These are phyloP conservation scores for Drosophila lacteicornis DNA, from an alignment of 1,140 invertebrate genomes.

Conservation along the genomic window DNA sequence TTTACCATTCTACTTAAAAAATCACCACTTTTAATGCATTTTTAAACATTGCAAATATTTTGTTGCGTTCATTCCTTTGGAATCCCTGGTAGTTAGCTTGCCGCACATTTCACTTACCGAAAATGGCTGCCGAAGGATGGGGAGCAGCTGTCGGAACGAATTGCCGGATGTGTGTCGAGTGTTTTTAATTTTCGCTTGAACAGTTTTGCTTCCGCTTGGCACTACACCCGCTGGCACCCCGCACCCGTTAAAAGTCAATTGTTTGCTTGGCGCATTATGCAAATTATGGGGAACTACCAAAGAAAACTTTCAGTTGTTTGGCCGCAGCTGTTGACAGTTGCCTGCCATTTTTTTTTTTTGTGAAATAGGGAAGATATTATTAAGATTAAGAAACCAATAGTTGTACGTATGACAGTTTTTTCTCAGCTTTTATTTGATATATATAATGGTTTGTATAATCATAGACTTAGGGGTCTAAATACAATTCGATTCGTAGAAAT, in stretches of 20 bases:
- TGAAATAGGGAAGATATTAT: constrained; percentile 2
- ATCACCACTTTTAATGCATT: neutral
- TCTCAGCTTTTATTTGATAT: constrained; percentile 46
- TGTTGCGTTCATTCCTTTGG: neutral
- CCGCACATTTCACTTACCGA: constrained; percentile 19
- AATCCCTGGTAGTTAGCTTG: neutral
- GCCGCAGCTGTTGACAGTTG: constrained; percentile 42
- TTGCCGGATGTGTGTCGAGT: constrained; percentile 46
- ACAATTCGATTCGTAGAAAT: constrained; percentile 55
- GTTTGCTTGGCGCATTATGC: constrained; percentile 54
- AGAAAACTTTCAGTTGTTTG: constrained; percentile 40
- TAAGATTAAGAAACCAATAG: constrained; percentile 12
- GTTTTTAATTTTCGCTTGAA: constrained; percentile 54
- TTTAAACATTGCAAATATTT: neutral
- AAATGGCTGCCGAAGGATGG: constrained; percentile 7
- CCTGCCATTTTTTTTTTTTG: constrained; percentile 17
- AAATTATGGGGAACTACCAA: constrained; percentile 50
- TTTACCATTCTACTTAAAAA: neutral
- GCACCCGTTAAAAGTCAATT: constrained; percentile 33
- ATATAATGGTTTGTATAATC: constrained; percentile 35
- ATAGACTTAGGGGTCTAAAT: constrained; percentile 37
- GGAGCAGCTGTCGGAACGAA: constrained; percentile 29
- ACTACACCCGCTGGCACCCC: neutral
- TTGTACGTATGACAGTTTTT: constrained; percentile 26
- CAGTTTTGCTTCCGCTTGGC: constrained; percentile 22